These are phyloP conservation scores for Lagopus muta DNA, from an alignment of 2,113 vertebrate genomes.

Conservation along the genomic window DNA sequence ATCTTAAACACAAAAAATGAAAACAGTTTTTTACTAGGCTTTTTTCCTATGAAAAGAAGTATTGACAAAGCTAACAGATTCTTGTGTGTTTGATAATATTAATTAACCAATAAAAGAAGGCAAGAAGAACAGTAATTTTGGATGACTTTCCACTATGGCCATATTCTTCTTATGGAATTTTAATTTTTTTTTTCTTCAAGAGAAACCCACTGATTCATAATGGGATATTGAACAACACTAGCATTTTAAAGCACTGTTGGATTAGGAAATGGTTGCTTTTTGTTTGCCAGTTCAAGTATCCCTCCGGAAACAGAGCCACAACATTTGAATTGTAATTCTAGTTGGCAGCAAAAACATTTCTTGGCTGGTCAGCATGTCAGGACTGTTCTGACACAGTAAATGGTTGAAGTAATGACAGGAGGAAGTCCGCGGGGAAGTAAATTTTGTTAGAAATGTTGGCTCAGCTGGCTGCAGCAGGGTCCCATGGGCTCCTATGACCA, in stretches of 20 bases:
- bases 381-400: constrained; percentile 16
- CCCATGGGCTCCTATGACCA: background rate
- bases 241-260: constrained; percentile 24
- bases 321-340: constrained; percentile 32
- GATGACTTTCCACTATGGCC: background rate
- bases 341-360: constrained; percentile 30
- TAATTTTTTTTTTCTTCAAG: background rate
- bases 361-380: constrained; percentile 28
- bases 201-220: background rate
- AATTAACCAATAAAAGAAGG: background rate
- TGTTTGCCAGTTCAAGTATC: constrained; percentile 26
- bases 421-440: constrained; percentile 6
- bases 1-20: background rate
- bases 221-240: constrained; percentile 5
- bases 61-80: background rate
- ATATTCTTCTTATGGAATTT: background rate
- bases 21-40: background rate
- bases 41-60: background rate
- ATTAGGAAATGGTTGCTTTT: background rate
- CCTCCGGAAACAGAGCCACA: constrained; percentile 48
- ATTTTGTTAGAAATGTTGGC: background rate
- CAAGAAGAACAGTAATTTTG: constrained; percentile 6
- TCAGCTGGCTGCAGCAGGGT: constrained; percentile 1
- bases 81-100: background rate
- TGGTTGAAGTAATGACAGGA: constrained; percentile 24